phyloP scores from a whole-genome alignment of 2,113 vertebrate genomes.

The Artemisiospiza belli region DNA sequence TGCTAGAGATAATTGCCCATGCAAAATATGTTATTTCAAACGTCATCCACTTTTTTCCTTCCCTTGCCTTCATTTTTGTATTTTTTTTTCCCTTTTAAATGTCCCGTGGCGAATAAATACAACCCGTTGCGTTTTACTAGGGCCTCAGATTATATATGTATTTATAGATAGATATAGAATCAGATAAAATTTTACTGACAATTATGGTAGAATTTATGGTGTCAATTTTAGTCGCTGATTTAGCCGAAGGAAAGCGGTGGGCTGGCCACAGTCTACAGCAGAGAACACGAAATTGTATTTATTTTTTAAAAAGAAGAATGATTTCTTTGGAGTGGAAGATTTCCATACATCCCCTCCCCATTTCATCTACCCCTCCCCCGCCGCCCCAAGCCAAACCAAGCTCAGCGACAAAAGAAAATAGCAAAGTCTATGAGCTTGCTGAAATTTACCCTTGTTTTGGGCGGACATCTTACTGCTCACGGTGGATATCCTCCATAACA shows the following conservation, averaged over 20 bases:
- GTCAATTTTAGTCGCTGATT: not conserved
- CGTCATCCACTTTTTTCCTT: not conserved
- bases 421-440: not conserved
- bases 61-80: not conserved
- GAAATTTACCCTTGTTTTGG: constrained; percentile 9
- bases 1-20: not conserved
- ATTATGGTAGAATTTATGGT: constrained; percentile 9
- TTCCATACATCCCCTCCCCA: not conserved
- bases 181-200: constrained; percentile 18
- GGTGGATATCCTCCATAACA: constrained; percentile 9
- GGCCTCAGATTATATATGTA: not conserved
- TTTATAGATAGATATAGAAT: not conserved
- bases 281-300: not conserved
- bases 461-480: constrained; percentile 13
- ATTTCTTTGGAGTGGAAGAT: not conserved
- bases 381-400: constrained; percentile 23
- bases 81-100: not conserved
- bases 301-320: not conserved
- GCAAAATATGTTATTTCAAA: constrained; percentile 23
- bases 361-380: not conserved
- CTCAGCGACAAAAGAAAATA: constrained; percentile 47
- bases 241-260: not conserved
- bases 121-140: not conserved
- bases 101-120: not conserved
- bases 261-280: not conserved